phyloP scores from a whole-genome alignment of 1,140 invertebrate species.

The Polypedilum vanderplanki region DNA sequence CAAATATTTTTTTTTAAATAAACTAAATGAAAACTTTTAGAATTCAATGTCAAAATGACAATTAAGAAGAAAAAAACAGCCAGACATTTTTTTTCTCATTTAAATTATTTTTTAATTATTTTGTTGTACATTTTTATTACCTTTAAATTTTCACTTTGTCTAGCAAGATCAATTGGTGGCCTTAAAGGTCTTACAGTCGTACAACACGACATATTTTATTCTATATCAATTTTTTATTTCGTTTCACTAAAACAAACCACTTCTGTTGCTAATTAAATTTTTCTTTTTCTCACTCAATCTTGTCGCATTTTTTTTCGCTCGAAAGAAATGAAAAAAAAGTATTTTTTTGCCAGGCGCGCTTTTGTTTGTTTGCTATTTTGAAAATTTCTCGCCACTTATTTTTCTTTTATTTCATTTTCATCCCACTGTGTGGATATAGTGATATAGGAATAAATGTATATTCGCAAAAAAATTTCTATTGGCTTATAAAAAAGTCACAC shows the following conservation, averaged over 20 bases:
- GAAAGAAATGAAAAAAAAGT: slow-evolving; percentile 21
- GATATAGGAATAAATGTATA: too few relatives aligned
- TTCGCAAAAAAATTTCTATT: too few relatives aligned
- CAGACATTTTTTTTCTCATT: too few relatives aligned
- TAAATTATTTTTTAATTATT: too few relatives aligned
- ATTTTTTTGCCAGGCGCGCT: too few relatives aligned
- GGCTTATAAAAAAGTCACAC: too few relatives aligned
- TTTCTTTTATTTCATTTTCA: neutral
- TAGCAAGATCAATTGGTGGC: slow-evolving; percentile 63
- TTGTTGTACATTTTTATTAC: slow-evolving; percentile 46
- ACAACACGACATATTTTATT: slow-evolving; percentile 55
- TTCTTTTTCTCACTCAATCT: neutral
- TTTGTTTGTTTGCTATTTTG: neutral
- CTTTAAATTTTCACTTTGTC: slow-evolving; percentile 72
- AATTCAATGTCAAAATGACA: too few relatives aligned
- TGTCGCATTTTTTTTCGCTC: neutral
- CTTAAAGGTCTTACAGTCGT: slow-evolving; percentile 56
- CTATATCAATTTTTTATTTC: neutral
- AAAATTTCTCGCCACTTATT: neutral
- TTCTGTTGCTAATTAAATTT: too few relatives aligned
- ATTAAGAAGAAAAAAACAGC: too few relatives aligned
- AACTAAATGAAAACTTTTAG: too few relatives aligned
- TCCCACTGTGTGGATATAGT: too few relatives aligned
- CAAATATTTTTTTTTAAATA: too few relatives aligned
- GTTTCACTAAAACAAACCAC: neutral